Evolutionary conservation across 35 echinoderm and acorn worm species (phyloP).

Genomic region (Acanthaster planci): DNA sequence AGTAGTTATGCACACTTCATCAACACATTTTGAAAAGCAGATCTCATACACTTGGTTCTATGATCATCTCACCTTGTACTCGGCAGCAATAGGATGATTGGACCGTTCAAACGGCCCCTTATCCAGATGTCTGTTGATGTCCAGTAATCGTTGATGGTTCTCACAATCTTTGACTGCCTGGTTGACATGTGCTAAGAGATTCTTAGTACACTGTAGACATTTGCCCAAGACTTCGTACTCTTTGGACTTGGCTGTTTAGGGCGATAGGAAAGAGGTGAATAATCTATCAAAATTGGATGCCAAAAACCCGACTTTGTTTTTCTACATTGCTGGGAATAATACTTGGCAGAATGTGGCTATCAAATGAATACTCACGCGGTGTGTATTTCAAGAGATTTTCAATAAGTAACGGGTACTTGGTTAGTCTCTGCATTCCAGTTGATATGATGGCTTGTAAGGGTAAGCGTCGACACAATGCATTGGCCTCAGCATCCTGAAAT

Average conservation of each 20-base stretch:
- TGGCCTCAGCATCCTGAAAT: slow-evolving; percentile 85
- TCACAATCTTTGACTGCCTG: slow-evolving; percentile 84
- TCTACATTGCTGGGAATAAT: no score
- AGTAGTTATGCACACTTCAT: no score
- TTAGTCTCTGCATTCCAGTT: slow-evolving; percentile 81
- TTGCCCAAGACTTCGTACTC: slow-evolving; percentile 62
- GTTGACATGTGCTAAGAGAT: slow-evolving; percentile 79
- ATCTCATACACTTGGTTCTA: no score
- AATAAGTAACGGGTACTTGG: slow-evolving; percentile 94
- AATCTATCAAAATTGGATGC: no score
- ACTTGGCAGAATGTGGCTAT: background rate
- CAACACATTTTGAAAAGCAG: no score
- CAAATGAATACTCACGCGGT: slow-evolving; percentile 61
- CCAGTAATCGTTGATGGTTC: slow-evolving; percentile 60
- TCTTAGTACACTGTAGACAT: slow-evolving; percentile 56
- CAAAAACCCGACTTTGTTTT: no score
- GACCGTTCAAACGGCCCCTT: slow-evolving; percentile 77
- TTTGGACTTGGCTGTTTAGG: slow-evolving; percentile 55
- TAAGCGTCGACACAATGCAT: slow-evolving; percentile 75
- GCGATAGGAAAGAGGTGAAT: background rate
- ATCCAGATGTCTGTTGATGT: slow-evolving; percentile 64
- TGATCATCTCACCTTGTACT: slow-evolving; percentile 68
- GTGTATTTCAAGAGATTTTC: slow-evolving; percentile 92
- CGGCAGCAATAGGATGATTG: slow-evolving; percentile 56
- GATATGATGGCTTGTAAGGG: slow-evolving; percentile 83